phyloP scores from a whole-genome alignment of 92 coral and sea anemone species.

The Epizoanthus stellaris region DNA sequence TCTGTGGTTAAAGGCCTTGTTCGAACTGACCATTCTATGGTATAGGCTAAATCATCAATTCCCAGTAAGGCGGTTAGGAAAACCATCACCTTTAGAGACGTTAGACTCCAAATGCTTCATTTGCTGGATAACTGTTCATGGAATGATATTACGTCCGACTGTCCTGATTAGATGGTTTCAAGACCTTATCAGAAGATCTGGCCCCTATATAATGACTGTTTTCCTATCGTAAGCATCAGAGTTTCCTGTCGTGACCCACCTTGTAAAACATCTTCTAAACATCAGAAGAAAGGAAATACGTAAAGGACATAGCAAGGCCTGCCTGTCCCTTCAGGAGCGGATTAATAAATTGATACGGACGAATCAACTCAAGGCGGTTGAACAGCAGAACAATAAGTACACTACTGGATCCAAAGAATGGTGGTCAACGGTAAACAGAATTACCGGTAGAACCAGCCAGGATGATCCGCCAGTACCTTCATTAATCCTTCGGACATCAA shows the following conservation, averaged over 20 bases:
- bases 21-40: constrained; percentile 55
- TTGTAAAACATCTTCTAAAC: constrained; percentile 55
- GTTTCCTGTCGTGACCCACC: constrained; percentile 42
- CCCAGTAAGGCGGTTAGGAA: constrained; percentile 44
- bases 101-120: constrained; percentile 57
- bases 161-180: constrained; percentile 23
- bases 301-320: constrained; percentile 13
- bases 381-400: constrained; percentile 16
- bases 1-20: too few relatives aligned
- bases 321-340: constrained; percentile 31
- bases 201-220: constrained; percentile 53
- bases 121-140: constrained; percentile 42
- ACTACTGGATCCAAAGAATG: constrained; percentile 51
- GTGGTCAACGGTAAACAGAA: constrained; percentile 60
- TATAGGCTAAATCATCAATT: constrained; percentile 39
- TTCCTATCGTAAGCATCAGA: constrained; percentile 44
- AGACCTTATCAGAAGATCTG: constrained; percentile 22
- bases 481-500: constrained; percentile 57
- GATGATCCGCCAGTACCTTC: constrained; percentile 32
- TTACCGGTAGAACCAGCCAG: constrained; percentile 51
- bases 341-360: constrained; percentile 32
- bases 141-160: constrained; percentile 5
- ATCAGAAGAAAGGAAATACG: constrained; percentile 27
- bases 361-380: constrained; percentile 46
- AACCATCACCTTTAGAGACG: constrained; percentile 53